These are phyloP conservation scores for Porites evermanni DNA, from an alignment of 92 coral and sea anemone genomes.

Conservation along the genomic window DNA sequence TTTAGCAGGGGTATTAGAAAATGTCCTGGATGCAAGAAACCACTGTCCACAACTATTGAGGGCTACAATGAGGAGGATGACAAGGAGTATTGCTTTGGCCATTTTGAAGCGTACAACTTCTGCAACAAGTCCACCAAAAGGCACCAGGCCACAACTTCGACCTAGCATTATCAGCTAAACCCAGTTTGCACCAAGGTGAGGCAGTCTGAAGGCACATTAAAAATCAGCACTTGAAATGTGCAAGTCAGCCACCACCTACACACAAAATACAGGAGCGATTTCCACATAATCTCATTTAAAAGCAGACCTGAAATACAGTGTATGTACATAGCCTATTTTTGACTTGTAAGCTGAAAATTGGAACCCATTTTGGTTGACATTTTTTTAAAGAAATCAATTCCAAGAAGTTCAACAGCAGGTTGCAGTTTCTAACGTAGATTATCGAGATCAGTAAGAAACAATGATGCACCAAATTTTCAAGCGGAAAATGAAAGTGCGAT, in stretches of 20 bases:
- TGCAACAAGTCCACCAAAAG: slow-evolving; percentile 46
- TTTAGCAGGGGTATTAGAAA: slow-evolving; percentile 38
- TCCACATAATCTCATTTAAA: slow-evolving; percentile 36
- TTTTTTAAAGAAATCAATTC: neutral
- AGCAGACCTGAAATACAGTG: slow-evolving; percentile 14
- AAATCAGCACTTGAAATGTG: slow-evolving; percentile 41
- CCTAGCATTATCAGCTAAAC: slow-evolving; percentile 54
- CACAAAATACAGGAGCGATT: slow-evolving; percentile 47
- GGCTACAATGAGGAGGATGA: slow-evolving; percentile 49
- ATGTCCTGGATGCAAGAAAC: slow-evolving; percentile 49
- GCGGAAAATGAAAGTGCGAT: too few species aligned
- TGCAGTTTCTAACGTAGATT: too few species aligned
- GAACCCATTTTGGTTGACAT: slow-evolving; percentile 13
- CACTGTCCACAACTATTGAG: slow-evolving; percentile 43
- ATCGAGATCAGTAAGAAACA: too few species aligned
- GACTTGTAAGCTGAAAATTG: slow-evolving; percentile 13
- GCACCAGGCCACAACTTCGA: slow-evolving; percentile 43
- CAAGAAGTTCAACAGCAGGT: slow-evolving; percentile 17
- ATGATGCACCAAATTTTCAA: too few species aligned
- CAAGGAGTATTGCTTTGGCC: slow-evolving; percentile 46
- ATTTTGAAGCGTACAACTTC: slow-evolving; percentile 52
- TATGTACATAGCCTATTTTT: slow-evolving; percentile 17
- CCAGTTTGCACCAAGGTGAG: slow-evolving; percentile 58
- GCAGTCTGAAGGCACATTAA: slow-evolving; percentile 40
- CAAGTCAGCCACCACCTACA: slow-evolving; percentile 46